Percentiles rank a stretch among this genome's conserved stretches.
Conservation (phyloP, 2,797 vertebrate species). For the Pseudocheirus occidentalis region DNA sequence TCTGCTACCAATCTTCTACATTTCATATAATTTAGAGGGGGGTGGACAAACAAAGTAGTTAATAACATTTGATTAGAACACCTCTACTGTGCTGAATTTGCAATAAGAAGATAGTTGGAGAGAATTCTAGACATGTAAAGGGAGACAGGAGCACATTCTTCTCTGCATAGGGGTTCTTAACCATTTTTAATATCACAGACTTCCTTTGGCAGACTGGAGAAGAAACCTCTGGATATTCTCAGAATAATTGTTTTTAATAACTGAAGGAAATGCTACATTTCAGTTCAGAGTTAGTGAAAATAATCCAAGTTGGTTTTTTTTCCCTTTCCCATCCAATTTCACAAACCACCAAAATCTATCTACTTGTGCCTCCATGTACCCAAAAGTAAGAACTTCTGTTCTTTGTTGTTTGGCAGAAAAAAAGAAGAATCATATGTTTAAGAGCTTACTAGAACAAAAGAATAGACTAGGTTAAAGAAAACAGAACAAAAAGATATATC, state of each 20-base stretch:
- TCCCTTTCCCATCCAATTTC: background rate
- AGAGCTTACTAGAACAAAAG: background rate
- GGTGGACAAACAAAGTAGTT: background rate
- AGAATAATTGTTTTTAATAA: background rate
- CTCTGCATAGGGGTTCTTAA: background rate
- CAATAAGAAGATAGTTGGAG: background rate
- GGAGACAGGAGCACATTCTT: background rate
- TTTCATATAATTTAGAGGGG: background rate
- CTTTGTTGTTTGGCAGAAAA: background rate
- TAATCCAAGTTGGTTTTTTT: background rate
- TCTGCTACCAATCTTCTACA: background rate
- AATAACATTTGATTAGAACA: background rate
- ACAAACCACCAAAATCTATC: background rate
- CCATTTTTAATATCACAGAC: background rate
- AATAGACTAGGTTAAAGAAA: constrained; percentile 1
- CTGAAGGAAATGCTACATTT: background rate
- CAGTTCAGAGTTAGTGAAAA: background rate
- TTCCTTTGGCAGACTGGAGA: background rate
- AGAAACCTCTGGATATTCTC: background rate
- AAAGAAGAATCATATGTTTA: background rate
- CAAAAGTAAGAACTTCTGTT: background rate
- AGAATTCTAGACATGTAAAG: background rate
- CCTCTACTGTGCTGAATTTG: background rate
- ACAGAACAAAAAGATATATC: background rate
- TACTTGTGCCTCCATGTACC: background rate